Evolutionary conservation across 2,888 invertebrate species (phyloP).

Genomic region (Taenaris catops): DNA sequence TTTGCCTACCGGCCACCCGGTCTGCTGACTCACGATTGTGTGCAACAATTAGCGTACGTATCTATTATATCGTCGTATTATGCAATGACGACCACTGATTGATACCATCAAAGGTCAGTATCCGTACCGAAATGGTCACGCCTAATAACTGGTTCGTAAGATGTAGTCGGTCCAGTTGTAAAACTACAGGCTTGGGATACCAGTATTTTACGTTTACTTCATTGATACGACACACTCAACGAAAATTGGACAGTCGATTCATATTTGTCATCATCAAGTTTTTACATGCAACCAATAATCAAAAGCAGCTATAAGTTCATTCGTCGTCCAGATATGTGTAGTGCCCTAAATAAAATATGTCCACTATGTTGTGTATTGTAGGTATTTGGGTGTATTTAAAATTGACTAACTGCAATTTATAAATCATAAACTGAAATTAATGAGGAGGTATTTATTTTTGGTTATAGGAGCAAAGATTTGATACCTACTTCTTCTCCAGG

Average conservation of each 20-base stretch:
- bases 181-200: slow-evolving; percentile 70
- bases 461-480: no score
- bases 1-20: slow-evolving; percentile 17
- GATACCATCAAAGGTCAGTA: slow-evolving; percentile 77
- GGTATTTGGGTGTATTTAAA: no score
- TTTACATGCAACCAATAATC: no score
- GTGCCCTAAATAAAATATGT: no score
- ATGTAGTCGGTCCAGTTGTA: slow-evolving; percentile 72
- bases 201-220: slow-evolving; percentile 72
- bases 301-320: no score
- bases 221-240: slow-evolving; percentile 59
- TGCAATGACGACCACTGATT: slow-evolving; percentile 55
- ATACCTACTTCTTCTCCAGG: no score
- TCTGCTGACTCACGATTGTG: slow-evolving; percentile 62
- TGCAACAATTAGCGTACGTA: slow-evolving; percentile 67
- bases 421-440: no score
- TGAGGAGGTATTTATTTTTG: no score
- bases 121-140: slow-evolving; percentile 79
- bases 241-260: slow-evolving; percentile 38
- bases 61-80: slow-evolving; percentile 53
- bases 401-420: no score
- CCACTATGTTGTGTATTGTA: no score
- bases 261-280: slow-evolving; percentile 19
- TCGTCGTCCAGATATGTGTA: no score
- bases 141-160: slow-evolving; percentile 79